These are phyloP conservation scores for Peromyscus nudipes DNA, from an alignment of 2,797 vertebrate genomes.

Conservation along the genomic window DNA sequence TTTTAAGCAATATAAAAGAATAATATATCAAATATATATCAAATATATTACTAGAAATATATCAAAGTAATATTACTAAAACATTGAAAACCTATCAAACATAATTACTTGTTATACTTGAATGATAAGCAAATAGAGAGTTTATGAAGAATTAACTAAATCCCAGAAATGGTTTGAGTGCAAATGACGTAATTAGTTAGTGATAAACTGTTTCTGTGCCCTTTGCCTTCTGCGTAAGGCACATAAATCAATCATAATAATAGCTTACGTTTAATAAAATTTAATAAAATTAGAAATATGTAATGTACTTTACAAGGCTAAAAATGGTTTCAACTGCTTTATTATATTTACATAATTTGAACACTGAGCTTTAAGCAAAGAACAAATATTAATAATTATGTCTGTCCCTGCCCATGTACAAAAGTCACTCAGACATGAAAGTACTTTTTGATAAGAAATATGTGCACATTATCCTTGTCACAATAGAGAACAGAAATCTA, in stretches of 20 bases:
- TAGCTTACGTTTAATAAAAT: constrained; percentile 35
- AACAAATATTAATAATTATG: constrained; percentile 19
- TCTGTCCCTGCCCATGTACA: neutral
- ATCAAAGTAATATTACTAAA: neutral
- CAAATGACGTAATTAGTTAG: constrained; percentile 42
- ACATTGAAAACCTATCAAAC: constrained; percentile 14
- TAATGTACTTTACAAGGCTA: constrained; percentile 6
- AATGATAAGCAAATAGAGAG: constrained; percentile 36
- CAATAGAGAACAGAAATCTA: constrained; percentile 58
- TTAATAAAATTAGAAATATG: constrained; percentile 50
- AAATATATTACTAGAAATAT: too few relatives aligned
- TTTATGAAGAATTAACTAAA: constrained; percentile 49
- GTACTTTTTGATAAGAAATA: neutral
- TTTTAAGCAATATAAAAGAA: constrained; percentile 6
- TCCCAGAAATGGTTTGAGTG: neutral
- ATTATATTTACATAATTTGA: constrained; percentile 27
- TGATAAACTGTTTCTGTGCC: constrained; percentile 3
- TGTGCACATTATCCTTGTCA: constrained; percentile 28
- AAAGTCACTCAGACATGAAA: constrained; percentile 56
- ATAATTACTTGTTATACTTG: constrained; percentile 2
- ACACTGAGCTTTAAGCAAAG: constrained; percentile 50
- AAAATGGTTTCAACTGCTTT: constrained; percentile 50
- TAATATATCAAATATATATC: too few relatives aligned
- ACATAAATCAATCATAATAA: constrained; percentile 30
- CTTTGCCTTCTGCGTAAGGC: constrained; percentile 20